Base-by-base conservation (phyloP, 2,113 vertebrate genomes). In the Varanus salvator region DNA sequence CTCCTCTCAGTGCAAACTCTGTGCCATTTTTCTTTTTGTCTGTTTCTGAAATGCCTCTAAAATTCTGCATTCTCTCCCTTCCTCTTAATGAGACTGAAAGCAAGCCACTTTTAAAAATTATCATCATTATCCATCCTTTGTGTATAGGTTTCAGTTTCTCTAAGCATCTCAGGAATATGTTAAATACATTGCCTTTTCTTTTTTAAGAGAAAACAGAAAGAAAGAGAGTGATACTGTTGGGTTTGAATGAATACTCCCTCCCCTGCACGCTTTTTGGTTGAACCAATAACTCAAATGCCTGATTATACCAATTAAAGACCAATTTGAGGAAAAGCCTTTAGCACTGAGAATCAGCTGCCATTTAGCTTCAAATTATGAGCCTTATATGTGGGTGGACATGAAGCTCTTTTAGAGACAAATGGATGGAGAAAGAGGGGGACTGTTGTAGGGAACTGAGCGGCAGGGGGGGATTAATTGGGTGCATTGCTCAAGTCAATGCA, bases 361-460 rank as follows among this genome's bases (percentile, higher is more conserved):
- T 97, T 97, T 97, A 97, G 96, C 95, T 97, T 97, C 96, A 97
- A 98, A 98, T 98, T 98, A 97, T 97, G 96, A 96, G 95, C 95
- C 97, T 96, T 97, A 98, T 97, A 97, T 97, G 96, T 96, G 96
- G 97, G 97, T 98, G 98, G 97, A 98, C 96, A 96, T 96, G 95
- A 95, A 97, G 96, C 96, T 97, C 96, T 96, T 97, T 97, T 96
- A 97, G 96, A 95, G 94, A 96, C 94, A 96, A 97, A 94, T 93
- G 81, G 82, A 91, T 94, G 89, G 92, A 87, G 83, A 94, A 94
- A 94, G 91, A 95, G 87, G 93, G 90, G 94, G 94, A 92, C 91
- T 88, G 90, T 84, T 94, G 87, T 93, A 84, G 80, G 91, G 91
- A 93, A 90, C 94, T 90, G 86, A 94, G 91, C 87, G 94, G 95